A percentile compares a stretch with the other conserved stretches of the same genome.
These are phyloP conservation scores for Hedya salicella DNA, from an alignment of 2,888 invertebrate species.

Conservation along the genomic window DNA sequence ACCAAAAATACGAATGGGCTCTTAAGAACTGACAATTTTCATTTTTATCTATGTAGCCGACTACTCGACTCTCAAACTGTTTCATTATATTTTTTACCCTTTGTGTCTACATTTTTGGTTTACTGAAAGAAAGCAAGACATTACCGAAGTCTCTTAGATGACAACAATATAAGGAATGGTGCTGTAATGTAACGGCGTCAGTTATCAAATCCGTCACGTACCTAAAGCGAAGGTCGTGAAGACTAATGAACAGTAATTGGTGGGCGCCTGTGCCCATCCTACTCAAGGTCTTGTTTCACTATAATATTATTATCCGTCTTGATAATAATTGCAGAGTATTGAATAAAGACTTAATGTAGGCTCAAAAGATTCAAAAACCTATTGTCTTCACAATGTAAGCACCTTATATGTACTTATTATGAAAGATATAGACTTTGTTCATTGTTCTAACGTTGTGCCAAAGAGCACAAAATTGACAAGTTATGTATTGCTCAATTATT, in stretches of 20 bases:
- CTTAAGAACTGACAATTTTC: too few species aligned
- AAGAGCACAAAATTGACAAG: background rate
- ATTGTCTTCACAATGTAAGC: too few species aligned
- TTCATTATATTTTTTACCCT: too few species aligned
- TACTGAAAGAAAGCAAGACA: background rate
- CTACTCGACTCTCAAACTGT: too few species aligned
- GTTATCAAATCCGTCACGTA: constrained; percentile 27
- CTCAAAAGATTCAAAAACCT: background rate
- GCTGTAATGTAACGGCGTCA: constrained; percentile 17
- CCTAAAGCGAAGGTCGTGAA: constrained; percentile 24
- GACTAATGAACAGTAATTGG: constrained; percentile 26
- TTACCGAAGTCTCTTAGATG: background rate
- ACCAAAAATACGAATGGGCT: too few species aligned
- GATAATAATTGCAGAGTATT: background rate
- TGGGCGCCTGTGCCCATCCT: background rate
- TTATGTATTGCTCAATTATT: too few species aligned
- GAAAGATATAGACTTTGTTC: background rate
- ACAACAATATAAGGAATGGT: background rate
- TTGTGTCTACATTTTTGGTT: too few species aligned
- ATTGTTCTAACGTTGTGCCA: background rate
- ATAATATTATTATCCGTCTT: background rate
- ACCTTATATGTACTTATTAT: too few species aligned
- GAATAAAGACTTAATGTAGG: background rate
- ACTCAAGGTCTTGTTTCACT: constrained; percentile 2
- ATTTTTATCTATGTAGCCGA: too few species aligned